Conservation (phyloP, 2,797 vertebrate species). For the Threskiornis aethiopicus region DNA sequence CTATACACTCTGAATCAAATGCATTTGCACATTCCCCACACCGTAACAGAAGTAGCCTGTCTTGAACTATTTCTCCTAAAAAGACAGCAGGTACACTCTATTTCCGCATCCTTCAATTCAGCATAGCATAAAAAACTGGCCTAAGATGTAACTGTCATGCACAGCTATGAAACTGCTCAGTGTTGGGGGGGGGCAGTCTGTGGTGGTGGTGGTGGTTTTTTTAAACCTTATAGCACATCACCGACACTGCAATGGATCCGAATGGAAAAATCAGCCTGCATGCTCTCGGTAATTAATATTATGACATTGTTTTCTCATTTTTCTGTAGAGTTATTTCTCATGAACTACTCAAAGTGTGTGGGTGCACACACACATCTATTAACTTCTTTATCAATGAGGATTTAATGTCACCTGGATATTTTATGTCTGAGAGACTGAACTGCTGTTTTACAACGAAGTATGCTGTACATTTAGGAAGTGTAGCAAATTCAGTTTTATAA, state of each 20-base stretch:
- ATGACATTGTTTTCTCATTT: background rate
- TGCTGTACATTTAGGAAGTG: background rate
- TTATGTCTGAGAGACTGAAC: background rate
- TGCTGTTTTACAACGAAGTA: background rate
- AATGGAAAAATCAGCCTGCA: background rate
- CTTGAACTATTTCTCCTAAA: background rate
- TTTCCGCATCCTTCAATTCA: background rate
- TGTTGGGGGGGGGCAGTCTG: accelerated
- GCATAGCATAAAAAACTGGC: background rate
- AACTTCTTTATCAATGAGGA: background rate
- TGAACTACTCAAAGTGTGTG: background rate
- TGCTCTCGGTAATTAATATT: background rate
- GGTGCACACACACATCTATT: accelerated
- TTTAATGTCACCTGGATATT: background rate
- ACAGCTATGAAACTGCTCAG: background rate
- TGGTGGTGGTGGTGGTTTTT: background rate
- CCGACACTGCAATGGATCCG: background rate
- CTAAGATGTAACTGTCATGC: background rate
- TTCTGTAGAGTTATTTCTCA: background rate
- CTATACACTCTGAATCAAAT: background rate
- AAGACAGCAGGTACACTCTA: background rate
- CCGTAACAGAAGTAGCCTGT: background rate
- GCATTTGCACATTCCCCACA: background rate
- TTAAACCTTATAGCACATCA: background rate
- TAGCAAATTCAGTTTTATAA: background rate